phyloP scores from a whole-genome alignment of 2,888 invertebrate genomes.

The Dromius quadrimaculatus region DNA sequence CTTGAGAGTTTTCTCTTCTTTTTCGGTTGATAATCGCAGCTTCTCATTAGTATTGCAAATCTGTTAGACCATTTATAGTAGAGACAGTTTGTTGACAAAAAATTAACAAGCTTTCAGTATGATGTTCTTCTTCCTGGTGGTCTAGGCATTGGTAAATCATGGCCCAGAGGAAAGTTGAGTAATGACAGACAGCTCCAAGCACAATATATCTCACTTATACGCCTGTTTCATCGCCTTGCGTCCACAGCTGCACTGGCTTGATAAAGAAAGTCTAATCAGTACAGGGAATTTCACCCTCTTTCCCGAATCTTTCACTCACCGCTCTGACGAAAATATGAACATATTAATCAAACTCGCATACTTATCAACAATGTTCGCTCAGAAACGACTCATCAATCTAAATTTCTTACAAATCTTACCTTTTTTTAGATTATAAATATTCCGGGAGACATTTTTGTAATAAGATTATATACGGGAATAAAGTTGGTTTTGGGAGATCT shows the following conservation, averaged over 20 bases:
- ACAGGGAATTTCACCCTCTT: constrained; percentile 4
- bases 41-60: too few relatives aligned
- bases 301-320: constrained; percentile 18
- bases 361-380: constrained; percentile 12
- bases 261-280: constrained; percentile 35
- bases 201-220: constrained; percentile 65
- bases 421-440: constrained; percentile 12
- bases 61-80: too few relatives aligned
- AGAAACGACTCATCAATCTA: constrained; percentile 4
- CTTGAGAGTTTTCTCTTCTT: too few relatives aligned
- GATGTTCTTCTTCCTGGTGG: constrained; percentile 57
- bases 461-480: too few relatives aligned
- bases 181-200: constrained; percentile 64
- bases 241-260: constrained; percentile 22
- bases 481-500: too few relatives aligned
- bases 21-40: too few relatives aligned
- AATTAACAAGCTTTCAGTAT: too few relatives aligned
- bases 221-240: constrained; percentile 62
- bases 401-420: constrained; percentile 4
- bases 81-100: too few relatives aligned
- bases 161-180: constrained; percentile 62
- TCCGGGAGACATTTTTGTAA: constrained; percentile 8
- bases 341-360: constrained; percentile 27
- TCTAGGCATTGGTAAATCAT: constrained; percentile 60
- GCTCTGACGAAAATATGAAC: constrained; percentile 26